Conservation (phyloP, 2,113 vertebrate genomes). For the Catharus fuscescens region DNA sequence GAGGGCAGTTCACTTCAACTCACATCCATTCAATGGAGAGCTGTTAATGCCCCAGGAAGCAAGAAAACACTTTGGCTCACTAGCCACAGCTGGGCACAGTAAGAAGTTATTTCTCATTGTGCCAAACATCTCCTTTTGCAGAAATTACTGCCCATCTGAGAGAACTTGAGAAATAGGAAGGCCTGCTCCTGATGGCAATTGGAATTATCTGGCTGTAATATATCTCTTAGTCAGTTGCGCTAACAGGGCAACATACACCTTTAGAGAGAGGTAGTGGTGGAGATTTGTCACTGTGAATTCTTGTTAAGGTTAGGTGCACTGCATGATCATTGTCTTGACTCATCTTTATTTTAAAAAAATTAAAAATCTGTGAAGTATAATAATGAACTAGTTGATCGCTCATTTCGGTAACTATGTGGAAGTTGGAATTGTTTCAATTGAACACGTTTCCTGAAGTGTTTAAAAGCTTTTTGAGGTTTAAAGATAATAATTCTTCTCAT, state of each 20-base stretch:
- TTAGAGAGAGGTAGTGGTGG: neutral
- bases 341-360: neutral
- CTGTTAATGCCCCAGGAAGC: neutral
- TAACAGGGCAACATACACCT: rapidly evolving
- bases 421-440: neutral
- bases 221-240: too few relatives aligned
- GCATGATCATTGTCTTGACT: neutral
- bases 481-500: neutral
- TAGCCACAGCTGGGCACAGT: neutral
- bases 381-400: neutral
- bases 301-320: neutral
- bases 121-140: neutral
- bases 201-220: neutral
- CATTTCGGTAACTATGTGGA: neutral
- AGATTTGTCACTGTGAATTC: neutral
- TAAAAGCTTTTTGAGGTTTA: neutral
- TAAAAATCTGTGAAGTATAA: neutral
- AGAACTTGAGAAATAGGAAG: neutral
- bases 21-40: neutral
- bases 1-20: neutral
- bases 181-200: neutral
- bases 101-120: neutral
- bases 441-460: neutral
- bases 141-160: neutral
- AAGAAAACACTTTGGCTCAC: neutral